phyloP scores from a whole-genome alignment of 2,113 vertebrate species.

The Chionis minor region DNA sequence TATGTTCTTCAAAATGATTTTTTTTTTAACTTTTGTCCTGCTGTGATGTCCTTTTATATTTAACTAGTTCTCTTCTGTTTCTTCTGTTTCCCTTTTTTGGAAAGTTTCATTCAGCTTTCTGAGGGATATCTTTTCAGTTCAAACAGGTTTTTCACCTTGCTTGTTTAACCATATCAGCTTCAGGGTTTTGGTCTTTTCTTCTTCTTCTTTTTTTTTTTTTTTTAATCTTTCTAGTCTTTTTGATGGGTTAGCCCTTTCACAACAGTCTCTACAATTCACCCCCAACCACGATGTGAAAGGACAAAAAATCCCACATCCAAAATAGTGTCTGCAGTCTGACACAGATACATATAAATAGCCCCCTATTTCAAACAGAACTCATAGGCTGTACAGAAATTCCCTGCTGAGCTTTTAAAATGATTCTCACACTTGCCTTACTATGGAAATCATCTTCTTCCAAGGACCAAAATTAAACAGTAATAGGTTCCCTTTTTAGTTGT shows the following conservation, averaged over 20 bases:
- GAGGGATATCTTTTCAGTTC: neutral
- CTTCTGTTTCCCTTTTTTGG: neutral
- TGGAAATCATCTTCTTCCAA: slow-evolving; percentile 40
- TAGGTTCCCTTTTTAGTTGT: slow-evolving; percentile 36
- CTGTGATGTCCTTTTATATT: slow-evolving; percentile 8
- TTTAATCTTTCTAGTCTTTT: slow-evolving; percentile 2
- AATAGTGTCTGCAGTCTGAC: slow-evolving; percentile 22
- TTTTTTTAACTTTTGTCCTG: neutral
- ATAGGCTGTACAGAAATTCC: slow-evolving; percentile 15
- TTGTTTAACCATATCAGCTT: neutral
- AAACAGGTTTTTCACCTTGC: neutral
- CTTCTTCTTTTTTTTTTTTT: neutral
- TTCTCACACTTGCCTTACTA: slow-evolving; percentile 5
- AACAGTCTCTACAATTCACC: slow-evolving; percentile 11
- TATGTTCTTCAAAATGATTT: neutral
- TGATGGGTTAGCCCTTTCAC: slow-evolving; percentile 20
- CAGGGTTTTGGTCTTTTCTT: neutral
- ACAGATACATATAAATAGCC: slow-evolving; percentile 45
- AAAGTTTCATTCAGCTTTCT: slow-evolving; percentile 3
- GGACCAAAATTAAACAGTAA: slow-evolving; percentile 46
- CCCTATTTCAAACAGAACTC: slow-evolving; percentile 26
- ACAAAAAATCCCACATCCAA: slow-evolving; percentile 40
- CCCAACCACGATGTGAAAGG: slow-evolving; percentile 19
- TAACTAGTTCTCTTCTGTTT: slow-evolving; percentile 31
- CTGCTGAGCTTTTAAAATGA: slow-evolving; percentile 52